Evolutionary conservation across 2,888 invertebrate genomes (phyloP), one percentile per base, ranked within the genome.

Genomic region (Synanthedon myopaeformis): DNA sequence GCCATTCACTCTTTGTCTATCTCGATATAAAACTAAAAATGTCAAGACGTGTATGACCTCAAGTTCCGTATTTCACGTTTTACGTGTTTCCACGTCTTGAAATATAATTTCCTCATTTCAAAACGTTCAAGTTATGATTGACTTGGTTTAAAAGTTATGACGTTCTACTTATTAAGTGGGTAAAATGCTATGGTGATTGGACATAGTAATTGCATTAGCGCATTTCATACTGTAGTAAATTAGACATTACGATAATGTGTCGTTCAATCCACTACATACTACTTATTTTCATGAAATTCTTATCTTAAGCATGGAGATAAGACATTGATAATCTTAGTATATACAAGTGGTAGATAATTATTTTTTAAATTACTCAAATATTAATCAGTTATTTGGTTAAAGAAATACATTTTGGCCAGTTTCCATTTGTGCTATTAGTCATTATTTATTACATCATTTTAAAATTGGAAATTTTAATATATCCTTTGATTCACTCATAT

Each of bases 41-140:
- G 79, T 79, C 79, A 79, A 76, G 74, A 78, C 69, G 71, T 71
- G 68, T 82, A 67, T 82, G 85, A 84, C 85, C 85, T 84, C 85
- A 79, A 70, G 68, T 59, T 59, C 59, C 61, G 69, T 65, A 67
- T 67, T 68, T 65, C 66, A 58, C 63, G 65, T 72, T 73, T 6
- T 60, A 53, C 63, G 65, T 70, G 58, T 59, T 62, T 53, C 53
- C 62, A 45, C 58, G 54, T 55, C 54, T 57, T 51, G 56, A 12
- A 19, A 12, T 57, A 51, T 59, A 42, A 19, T 42, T 28, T 52
- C 42, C 13, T 51, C 13, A 28, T 13, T 49, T 14, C 12, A 53
- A 28, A 42, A 13, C 4, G 3, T 13, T 45, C 3, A 42, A 5
- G 4, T 42, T 12, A 45, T 45, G 14, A 12, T 45, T 45, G 14